Evolutionary conservation across 2,113 vertebrate genomes (phyloP), one percentile per base, ranked within the genome.

Genomic region (Prionailurus viverrinus): DNA sequence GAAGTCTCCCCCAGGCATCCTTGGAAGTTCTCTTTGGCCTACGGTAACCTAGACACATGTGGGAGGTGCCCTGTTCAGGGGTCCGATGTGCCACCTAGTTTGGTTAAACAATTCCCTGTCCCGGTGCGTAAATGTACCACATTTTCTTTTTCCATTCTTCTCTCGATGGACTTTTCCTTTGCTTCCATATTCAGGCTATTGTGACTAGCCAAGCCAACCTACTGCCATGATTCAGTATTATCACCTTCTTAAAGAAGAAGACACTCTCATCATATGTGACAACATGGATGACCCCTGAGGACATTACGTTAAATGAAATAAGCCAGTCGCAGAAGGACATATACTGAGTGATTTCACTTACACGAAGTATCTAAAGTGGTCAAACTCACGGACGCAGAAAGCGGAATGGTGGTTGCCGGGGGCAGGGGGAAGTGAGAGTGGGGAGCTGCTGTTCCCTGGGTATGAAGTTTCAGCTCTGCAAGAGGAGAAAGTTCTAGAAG

Each of bases 51-150:
- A 69, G 33, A 58, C 3, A 15, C 51, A 7, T 9, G 74, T 11
- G 51, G 25, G 31, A 48, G 21, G 65, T 81, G 25, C 53, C 16
- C 65, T 6, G 8, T 81, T 71, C 33, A 73, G 92, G 15, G 11
- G 6, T 51, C 66, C 25, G 11, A 13, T 4, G 9, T n/a, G 15
- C 58, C 27, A 31, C 36, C 48, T 25, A 79, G 19, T 31, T 45
- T 68, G 45, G 39, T 33, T 74, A 68, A 31, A 13, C 18, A 73
- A 45, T 29, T 18, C 45, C 36, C 66, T 27, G 4, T 83, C 23
- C 29, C n/a, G 3, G 55, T 2, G 6, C 21, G 13, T 0, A 7
- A 19, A 45, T 3, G 16, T 7, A 33, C 31, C 4, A 1, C 7
- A 31, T 81, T 66, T 36, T 58, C 53, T 81, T 66, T 78, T 11